Percentiles rank a stretch among this genome's conserved stretches.
These are phyloP conservation scores for Dinothrombium tinctorium DNA, from an alignment of 1,140 invertebrate species.

Conservation along the genomic window DNA sequence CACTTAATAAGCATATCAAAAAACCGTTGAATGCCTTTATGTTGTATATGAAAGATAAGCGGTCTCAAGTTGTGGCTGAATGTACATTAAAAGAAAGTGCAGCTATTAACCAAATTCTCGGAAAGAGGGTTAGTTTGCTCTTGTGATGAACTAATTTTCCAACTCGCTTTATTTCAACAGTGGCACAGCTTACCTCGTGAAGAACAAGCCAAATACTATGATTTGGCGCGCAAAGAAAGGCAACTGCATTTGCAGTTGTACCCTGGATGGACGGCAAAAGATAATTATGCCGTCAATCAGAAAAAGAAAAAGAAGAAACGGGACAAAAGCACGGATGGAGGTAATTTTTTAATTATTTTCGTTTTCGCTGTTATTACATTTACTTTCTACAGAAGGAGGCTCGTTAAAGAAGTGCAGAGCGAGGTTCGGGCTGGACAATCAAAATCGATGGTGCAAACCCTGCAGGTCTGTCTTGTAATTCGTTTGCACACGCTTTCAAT, in stretches of 20 bases:
- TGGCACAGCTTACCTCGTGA: conserved; percentile 96
- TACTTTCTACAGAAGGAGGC: conserved; percentile 46
- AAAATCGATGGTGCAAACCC: conserved; percentile 97
- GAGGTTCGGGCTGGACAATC: conserved; percentile 88
- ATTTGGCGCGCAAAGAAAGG: conserved; percentile 92
- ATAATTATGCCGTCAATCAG: conserved; percentile 95
- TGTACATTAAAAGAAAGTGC: conserved; percentile 95
- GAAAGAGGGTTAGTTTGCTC: too few species aligned
- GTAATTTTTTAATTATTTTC: too few species aligned
- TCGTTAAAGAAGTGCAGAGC: conserved; percentile 98
- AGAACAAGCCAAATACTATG: conserved; percentile 99
- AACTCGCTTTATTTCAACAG: too few species aligned
- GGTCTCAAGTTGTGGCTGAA: conserved; percentile 89
- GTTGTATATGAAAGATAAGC: conserved; percentile 99
- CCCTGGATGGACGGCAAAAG: conserved; percentile 94
- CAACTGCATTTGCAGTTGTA: conserved; percentile 96
- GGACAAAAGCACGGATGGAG: conserved; percentile 56
- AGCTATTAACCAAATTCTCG: conserved; percentile 97
- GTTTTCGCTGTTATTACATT: too few species aligned
- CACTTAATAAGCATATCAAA: conserved; percentile 73
- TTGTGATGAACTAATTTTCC: too few species aligned
- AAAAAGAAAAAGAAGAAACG: conserved; percentile 99
- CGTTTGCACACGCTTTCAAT: too few species aligned
- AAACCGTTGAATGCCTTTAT: conserved; percentile 99
- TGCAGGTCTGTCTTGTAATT: too few species aligned